Conservation (phyloP, 2,797 vertebrate species). For the Rallus crepitans region DNA sequence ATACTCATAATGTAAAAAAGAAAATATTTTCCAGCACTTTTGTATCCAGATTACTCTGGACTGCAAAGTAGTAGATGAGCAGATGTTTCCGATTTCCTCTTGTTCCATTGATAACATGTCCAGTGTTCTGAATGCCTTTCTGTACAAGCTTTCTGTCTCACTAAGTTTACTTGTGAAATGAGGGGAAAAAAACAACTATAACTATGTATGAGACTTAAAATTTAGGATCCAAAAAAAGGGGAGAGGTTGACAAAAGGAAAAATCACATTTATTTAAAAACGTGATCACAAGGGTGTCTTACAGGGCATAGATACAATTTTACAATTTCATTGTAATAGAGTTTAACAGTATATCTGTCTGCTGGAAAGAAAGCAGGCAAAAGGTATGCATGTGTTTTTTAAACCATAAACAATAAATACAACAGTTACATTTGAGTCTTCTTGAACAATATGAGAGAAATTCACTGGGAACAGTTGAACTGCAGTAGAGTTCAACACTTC, state of each 20-base stretch:
- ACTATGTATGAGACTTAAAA: background rate
- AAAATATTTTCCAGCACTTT: background rate
- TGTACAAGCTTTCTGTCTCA: background rate
- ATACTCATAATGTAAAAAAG: background rate
- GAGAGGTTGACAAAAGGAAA: background rate
- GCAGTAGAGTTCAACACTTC: background rate
- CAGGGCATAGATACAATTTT: background rate
- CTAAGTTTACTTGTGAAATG: background rate
- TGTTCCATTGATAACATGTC: background rate
- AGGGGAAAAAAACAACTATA: background rate
- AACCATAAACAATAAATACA: background rate
- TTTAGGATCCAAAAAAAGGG: background rate
- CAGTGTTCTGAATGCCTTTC: background rate
- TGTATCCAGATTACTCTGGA: background rate
- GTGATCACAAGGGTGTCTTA: accelerated
- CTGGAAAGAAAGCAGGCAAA: background rate
- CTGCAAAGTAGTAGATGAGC: background rate
- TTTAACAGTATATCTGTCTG: background rate
- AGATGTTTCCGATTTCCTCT: background rate
- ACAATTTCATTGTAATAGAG: background rate
- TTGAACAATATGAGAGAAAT: background rate
- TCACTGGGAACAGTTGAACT: background rate
- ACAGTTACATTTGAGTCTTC: background rate
- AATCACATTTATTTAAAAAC: background rate
- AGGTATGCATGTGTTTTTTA: background rate